Evolutionary conservation across 2,113 vertebrate species (phyloP).

Genomic region (Microtus richardsoni): DNA sequence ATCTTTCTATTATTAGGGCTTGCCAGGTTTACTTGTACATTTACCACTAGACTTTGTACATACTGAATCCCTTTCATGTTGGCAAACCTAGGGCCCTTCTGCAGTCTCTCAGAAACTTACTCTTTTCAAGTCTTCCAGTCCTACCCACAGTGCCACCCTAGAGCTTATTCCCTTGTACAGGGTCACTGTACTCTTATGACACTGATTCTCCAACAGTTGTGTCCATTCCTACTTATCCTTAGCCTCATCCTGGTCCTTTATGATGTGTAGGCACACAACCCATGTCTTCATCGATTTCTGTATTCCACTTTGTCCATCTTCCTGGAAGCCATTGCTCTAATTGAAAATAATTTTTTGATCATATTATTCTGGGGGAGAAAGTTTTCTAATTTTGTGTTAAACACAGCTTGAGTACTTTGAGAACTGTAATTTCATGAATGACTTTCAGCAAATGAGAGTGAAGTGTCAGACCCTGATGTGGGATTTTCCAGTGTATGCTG

Average conservation of each 20-base stretch:
- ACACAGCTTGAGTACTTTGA: conserved; percentile 30
- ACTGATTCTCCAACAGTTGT: not conserved
- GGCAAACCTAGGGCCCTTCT: not conserved
- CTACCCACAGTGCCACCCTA: not conserved
- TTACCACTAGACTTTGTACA: not conserved
- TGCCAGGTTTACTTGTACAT: not conserved
- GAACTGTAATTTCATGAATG: conserved; percentile 21
- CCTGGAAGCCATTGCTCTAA: not conserved
- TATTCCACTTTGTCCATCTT: not conserved
- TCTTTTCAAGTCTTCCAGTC: not conserved
- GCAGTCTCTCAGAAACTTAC: not conserved
- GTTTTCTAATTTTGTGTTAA: conserved; percentile 2
- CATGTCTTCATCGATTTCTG: not conserved
- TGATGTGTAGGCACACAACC: not conserved
- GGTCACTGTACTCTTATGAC: not conserved
- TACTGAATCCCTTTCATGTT: not conserved
- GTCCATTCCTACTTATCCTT: not conserved
- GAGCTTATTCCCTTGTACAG: not conserved
- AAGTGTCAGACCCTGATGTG: not conserved
- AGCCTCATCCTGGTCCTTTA: not conserved
- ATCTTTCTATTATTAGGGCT: not conserved
- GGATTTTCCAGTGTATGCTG: too few species aligned
- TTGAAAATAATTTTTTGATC: conserved; percentile 8
- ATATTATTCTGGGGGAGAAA: not conserved
- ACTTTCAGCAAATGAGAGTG: conserved; percentile 28